Evolutionary conservation across 2,888 invertebrate species (phyloP), one percentile per base, ranked within the genome.

Genomic region (Archips crataeganus): DNA sequence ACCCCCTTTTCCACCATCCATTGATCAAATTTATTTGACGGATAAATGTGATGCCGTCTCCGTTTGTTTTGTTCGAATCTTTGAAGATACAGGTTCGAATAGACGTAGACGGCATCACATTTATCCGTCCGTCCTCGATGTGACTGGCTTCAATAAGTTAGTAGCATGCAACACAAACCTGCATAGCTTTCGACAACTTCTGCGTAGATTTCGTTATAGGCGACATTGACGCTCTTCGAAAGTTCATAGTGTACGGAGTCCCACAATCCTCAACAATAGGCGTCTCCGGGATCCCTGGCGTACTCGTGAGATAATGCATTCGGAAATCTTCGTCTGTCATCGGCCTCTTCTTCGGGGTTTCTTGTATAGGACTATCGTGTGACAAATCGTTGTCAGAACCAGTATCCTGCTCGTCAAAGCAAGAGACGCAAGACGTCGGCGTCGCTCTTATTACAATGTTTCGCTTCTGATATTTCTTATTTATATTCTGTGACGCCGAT

Each of bases 171-270:
- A 47, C 74, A 90, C 94, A 92, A 95, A 98, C 98, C 97, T 98
- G 98, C 98, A 98, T 98, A 45, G 98, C 97, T 87, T 97, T 97
- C 0, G 97, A 96, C 96, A 98, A 96, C 87, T 97, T 96, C 87
- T 98, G 97, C 34, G 98, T 97, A 0, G 98, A 98, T 81, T 97
- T 97, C 0, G 98, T 98, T 71, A 98, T 98, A 1, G 98, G 98
- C 13, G 98, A 98, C 97, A 98, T 98, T 54, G 97, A 97, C 57
- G 96, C 96, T 80, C 97, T 95, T 75, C 96, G 95, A 73, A 95
- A 92, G 77, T 90, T 92, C 3, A 88, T 85, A 5, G 90, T 84
- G 63, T 93, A 94, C 0, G 95, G 95, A 1, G 94, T 94, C 2
- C 83, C 76, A 68, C 90, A 91, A 5, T 90, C 89, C 13, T 91